These are phyloP conservation scores for Suricata suricatta DNA, from an alignment of 2,113 vertebrate species.

Conservation along the genomic window DNA sequence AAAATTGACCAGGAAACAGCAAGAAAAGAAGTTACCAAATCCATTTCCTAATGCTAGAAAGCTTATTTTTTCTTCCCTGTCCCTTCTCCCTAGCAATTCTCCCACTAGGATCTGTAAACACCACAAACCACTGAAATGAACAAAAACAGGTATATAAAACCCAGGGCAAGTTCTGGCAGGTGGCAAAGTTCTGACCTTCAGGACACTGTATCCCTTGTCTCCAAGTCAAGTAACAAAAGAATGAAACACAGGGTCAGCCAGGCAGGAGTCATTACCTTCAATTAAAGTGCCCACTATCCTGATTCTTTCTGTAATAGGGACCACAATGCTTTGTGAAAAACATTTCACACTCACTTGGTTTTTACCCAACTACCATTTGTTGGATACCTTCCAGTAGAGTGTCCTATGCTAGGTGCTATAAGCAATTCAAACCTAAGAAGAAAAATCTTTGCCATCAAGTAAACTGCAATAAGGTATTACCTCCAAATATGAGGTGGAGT, in stretches of 20 bases:
- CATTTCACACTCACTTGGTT: not conserved
- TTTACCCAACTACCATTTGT: not conserved
- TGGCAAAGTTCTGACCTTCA: not conserved
- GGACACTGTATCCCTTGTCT: constrained; percentile 6
- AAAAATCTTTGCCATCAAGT: not conserved
- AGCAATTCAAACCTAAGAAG: not conserved
- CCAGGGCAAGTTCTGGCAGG: not conserved
- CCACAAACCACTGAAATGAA: not conserved
- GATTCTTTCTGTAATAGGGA: not conserved
- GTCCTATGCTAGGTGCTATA: not conserved
- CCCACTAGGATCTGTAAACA: constrained; percentile 33
- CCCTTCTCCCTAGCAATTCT: not conserved
- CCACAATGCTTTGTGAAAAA: not conserved
- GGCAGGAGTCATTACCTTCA: not conserved
- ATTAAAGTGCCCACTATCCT: not conserved
- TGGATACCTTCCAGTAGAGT: not conserved
- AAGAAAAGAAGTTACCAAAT: not conserved
- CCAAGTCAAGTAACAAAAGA: not conserved
- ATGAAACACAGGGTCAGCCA: not conserved
- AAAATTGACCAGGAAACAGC: constrained; percentile 38
- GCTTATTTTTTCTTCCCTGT: not conserved
- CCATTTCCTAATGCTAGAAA: not conserved
- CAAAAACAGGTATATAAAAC: not conserved
- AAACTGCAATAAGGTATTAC: not conserved
- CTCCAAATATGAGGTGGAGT: not conserved